Percentiles rank a stretch among this genome's conserved stretches.
Conservation (phyloP, 2,113 vertebrate species). For the Zosterops japonicus region DNA sequence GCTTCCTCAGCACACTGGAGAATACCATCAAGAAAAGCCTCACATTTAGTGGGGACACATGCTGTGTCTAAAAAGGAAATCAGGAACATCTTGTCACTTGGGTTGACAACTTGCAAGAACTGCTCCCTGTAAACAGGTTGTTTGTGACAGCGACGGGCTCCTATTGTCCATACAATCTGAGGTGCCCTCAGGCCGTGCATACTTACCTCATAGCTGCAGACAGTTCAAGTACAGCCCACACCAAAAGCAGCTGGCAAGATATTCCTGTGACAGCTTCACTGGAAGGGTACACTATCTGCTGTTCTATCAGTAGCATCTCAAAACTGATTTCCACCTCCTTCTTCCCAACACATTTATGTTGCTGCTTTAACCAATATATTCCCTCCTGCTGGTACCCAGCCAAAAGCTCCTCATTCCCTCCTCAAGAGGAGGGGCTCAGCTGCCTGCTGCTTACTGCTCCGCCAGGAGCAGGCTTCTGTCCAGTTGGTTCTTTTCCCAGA, state of each 20-base stretch:
- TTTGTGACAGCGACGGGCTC: background rate
- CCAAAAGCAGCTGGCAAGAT: background rate
- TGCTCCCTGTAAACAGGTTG: background rate
- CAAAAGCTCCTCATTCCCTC: background rate
- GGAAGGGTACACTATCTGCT: background rate
- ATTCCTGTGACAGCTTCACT: background rate
- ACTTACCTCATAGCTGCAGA: background rate
- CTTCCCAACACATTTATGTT: background rate
- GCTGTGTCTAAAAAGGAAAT: background rate
- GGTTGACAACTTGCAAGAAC: background rate
- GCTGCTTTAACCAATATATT: slow-evolving; percentile 7
- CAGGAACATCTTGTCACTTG: background rate
- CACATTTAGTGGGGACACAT: background rate
- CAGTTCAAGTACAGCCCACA: background rate
- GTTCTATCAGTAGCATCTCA: slow-evolving; percentile 1
- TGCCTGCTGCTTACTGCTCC: background rate
- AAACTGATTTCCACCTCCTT: slow-evolving; percentile 29
- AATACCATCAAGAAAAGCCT: background rate
- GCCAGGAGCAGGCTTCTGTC: slow-evolving; percentile 4
- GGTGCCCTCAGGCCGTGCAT: background rate
- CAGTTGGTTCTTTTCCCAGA: slow-evolving; percentile 5
- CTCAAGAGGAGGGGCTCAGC: background rate
- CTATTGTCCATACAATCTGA: background rate
- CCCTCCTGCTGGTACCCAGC: background rate
- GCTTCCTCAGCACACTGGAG: background rate